A percentile compares a stretch with the other conserved stretches of the same genome.
phyloP scores from a whole-genome alignment of 2,888 invertebrate genomes.

The Microchrysa polita region DNA sequence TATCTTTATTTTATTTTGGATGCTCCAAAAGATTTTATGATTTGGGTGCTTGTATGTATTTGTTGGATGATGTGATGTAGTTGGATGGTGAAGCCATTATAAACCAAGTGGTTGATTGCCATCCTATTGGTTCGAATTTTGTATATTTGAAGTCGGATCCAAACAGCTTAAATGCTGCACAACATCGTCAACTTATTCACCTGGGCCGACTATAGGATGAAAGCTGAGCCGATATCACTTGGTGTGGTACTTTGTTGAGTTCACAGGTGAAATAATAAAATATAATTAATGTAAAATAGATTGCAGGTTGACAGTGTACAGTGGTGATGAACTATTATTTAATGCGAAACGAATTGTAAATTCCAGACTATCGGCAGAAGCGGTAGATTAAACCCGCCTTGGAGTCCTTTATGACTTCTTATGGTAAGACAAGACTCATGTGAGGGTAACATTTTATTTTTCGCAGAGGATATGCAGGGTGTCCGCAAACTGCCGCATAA shows the following conservation, averaged over 20 bases:
- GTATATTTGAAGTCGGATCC: background rate
- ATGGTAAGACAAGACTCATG: too few species aligned
- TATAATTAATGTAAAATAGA: constrained; percentile 1
- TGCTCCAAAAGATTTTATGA: background rate
- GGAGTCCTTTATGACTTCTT: too few species aligned
- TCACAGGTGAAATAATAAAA: constrained; percentile 33
- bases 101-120: background rate
- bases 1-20: too few species aligned
- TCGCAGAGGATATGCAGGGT: too few species aligned
- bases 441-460: too few species aligned
- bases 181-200: constrained; percentile 17
- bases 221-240: background rate
- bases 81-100: background rate
- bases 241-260: background rate
- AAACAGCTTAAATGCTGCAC: constrained; percentile 18
- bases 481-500: too few species aligned
- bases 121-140: background rate
- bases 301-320: background rate
- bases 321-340: background rate
- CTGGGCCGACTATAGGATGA: constrained; percentile 22
- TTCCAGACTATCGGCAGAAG: too few species aligned
- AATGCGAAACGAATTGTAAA: too few species aligned
- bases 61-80: too few species aligned
- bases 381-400: too few species aligned
- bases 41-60: background rate